phyloP scores from a whole-genome alignment of 2,113 vertebrate species.

The Dasyprocta punctata region DNA sequence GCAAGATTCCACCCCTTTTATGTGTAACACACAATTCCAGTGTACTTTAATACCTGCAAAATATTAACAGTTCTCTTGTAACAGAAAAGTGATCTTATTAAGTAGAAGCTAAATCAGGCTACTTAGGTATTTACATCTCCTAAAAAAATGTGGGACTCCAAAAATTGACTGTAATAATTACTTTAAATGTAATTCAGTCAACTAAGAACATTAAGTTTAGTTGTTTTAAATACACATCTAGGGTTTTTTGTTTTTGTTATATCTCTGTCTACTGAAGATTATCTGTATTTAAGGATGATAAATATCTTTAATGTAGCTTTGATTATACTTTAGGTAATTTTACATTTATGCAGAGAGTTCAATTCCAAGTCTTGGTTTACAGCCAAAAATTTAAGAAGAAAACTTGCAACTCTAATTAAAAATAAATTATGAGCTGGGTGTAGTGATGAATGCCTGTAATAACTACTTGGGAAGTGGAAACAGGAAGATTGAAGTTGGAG shows the following conservation, averaged over 20 bases:
- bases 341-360: neutral
- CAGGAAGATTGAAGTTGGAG: neutral
- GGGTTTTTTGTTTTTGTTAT: constrained; percentile 36
- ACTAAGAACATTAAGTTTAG: neutral
- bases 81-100: constrained; percentile 10
- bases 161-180: neutral
- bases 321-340: constrained; percentile 29
- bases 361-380: neutral
- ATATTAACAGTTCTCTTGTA: neutral
- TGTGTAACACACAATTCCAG: neutral
- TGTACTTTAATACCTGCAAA: neutral
- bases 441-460: neutral
- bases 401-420: constrained; percentile 36
- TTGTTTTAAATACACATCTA: neutral
- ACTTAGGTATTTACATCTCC: constrained; percentile 27
- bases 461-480: neutral
- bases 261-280: neutral
- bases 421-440: neutral
- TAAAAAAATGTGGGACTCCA: neutral
- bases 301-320: constrained; percentile 26
- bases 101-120: constrained; percentile 25
- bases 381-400: constrained; percentile 44
- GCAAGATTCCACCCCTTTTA: neutral
- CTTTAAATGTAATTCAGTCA: constrained; percentile 23
- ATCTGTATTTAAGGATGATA: constrained; percentile 30